Base-by-base conservation (phyloP, 2,888 invertebrate genomes). In the Archips xylosteana region DNA sequence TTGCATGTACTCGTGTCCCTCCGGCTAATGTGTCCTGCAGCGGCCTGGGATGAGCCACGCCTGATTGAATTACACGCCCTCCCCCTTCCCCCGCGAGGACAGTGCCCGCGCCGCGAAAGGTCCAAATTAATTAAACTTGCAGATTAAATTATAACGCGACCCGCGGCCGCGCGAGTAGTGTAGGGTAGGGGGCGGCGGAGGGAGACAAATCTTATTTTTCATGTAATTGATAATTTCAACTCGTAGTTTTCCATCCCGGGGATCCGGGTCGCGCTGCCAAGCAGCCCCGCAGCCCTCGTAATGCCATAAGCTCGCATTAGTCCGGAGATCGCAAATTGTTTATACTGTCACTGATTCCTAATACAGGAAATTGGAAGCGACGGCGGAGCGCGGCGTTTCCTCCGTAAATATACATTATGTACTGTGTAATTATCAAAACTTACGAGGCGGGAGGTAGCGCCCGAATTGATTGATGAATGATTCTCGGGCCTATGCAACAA, bases 111-210 rank as follows among this genome's bases (percentile, higher is more conserved):
- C 78, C 78, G 78, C 78, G 78, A 87, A 87, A 87, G 86, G 88
- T 83, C 86, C 76, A 84, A 87, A 87, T 89, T 89, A 88, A 89
- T 89, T 88, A 87, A 89, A 89, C 84, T 88, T 89, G 84, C 81
- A 86, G 87, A 89, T 88, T 85, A 84, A 88, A 88, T 89, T 82
- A 87, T 83, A 80, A 82, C 78, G 79, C 76, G 80, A 77, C 76
- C 76, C 78, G 73, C 15, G 15, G 39, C 42, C 59, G 66, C 76
- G 71, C 77, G 65, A 57, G 67, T 63, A 63, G 45, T 63, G 63
- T 47, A 23, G 34, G 49, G 32, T 49, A 3, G 12, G 63, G 6
- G 49, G 34, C 34, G 13, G 23, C 23, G 39, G 6, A 5, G 13
- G 63, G n/a, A 10, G 34, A 65, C 36, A 65, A 51, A 65, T 65